Conservation (phyloP, 2,797 vertebrate genomes). For the Coregonus suidteri region DNA sequence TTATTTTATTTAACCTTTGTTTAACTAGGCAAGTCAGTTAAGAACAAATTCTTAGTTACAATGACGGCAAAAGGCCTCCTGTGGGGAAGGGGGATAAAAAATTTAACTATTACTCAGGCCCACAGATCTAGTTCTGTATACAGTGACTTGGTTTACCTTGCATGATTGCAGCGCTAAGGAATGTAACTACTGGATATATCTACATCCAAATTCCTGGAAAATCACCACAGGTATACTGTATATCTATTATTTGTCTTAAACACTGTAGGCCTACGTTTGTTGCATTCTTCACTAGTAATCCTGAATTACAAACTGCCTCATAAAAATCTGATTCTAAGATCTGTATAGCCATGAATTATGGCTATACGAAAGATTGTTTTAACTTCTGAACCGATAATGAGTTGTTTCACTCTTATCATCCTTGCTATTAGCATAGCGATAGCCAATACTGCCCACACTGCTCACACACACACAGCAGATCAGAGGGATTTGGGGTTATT, state of each 20-base stretch:
- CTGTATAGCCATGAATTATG: conserved; percentile 27
- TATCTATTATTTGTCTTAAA: no score
- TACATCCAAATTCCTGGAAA: neutral
- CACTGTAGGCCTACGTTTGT: neutral
- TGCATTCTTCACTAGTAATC: conserved; percentile 45
- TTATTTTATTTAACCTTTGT: no score
- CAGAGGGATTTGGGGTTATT: conserved; percentile 2
- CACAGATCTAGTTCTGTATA: neutral
- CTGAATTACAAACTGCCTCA: conserved; percentile 48
- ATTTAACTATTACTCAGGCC: neutral
- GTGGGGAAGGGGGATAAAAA: no score
- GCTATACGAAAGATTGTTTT: conserved; percentile 41
- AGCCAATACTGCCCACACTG: neutral
- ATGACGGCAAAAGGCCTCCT: no score
- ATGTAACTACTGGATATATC: no score
- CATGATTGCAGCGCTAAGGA: neutral
- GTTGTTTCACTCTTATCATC: conserved; percentile 21
- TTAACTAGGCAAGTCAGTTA: no score
- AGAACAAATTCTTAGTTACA: no score
- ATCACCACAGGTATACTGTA: neutral
- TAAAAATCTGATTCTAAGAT: conserved; percentile 39
- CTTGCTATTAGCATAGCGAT: conserved; percentile 24
- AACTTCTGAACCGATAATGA: conserved; percentile 45
- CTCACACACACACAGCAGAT: neutral
- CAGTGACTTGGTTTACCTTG: neutral